Evolutionary conservation across 1,140 invertebrate species (phyloP).

Genomic region (Artemia franciscana): DNA sequence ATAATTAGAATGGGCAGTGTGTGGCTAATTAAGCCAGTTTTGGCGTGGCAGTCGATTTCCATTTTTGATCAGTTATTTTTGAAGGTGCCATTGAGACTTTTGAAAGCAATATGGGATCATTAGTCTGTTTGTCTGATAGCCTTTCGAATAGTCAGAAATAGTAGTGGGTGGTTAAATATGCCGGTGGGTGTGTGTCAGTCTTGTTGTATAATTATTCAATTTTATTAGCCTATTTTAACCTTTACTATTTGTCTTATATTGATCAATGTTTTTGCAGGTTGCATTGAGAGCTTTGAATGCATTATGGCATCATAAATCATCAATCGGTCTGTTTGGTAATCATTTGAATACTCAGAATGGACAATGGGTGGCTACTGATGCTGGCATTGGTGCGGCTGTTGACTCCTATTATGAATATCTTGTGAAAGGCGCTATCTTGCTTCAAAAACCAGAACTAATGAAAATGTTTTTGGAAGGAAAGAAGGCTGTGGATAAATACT

Average conservation of each 20-base stretch:
- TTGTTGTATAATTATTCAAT: too few species aligned
- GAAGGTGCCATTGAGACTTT: too few species aligned
- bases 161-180: too few species aligned
- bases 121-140: too few species aligned
- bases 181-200: too few species aligned
- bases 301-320: slow-evolving; percentile 52
- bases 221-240: too few species aligned
- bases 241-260: not conserved
- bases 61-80: too few species aligned
- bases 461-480: slow-evolving; percentile 70
- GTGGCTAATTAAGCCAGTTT: too few species aligned
- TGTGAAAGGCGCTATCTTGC: slow-evolving; percentile 70
- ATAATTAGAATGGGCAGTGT: too few species aligned
- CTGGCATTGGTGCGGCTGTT: slow-evolving; percentile 74
- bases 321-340: slow-evolving; percentile 81
- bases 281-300: slow-evolving; percentile 75
- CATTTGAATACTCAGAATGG: slow-evolving; percentile 88
- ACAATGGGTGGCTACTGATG: slow-evolving; percentile 87
- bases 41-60: too few species aligned
- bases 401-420: slow-evolving; percentile 99
- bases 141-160: too few species aligned
- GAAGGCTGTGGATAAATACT: slow-evolving; percentile 53
- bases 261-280: slow-evolving; percentile 35
- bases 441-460: slow-evolving; percentile 63
- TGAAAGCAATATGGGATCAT: too few species aligned